phyloP scores from a whole-genome alignment of 2,888 invertebrate species.

The Orthosia gothica region DNA sequence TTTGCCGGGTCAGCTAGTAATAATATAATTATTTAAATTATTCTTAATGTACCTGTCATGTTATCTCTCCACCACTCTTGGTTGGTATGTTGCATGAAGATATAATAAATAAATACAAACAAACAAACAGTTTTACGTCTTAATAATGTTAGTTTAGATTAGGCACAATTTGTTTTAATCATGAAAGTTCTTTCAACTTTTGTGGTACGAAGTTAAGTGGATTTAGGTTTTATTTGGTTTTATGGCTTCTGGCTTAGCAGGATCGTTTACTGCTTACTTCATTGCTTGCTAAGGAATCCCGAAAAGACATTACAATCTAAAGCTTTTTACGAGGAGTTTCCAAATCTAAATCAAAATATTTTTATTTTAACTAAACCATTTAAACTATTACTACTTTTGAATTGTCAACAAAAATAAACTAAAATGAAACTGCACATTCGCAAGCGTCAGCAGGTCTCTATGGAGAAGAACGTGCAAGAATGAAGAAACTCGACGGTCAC shows the following conservation, averaged over 20 bases:
- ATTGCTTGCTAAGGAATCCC: conserved; percentile 2
- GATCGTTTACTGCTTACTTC: conserved; percentile 34
- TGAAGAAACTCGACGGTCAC: too few relatives aligned
- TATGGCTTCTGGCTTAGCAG: conserved; percentile 51
- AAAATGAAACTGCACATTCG: too few relatives aligned
- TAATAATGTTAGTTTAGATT: background rate
- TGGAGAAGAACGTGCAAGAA: too few relatives aligned
- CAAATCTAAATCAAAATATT: background rate
- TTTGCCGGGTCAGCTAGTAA: too few relatives aligned
- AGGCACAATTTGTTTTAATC: conserved; percentile 14
- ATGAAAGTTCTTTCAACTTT: conserved; percentile 49
- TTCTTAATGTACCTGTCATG: too few relatives aligned
- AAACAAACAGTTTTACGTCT: background rate
- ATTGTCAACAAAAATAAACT: too few relatives aligned
- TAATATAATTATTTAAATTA: too few relatives aligned
- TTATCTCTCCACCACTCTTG: too few relatives aligned
- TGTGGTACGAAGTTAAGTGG: conserved; percentile 48
- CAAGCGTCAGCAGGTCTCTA: too few relatives aligned
- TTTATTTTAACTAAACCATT: too few relatives aligned
- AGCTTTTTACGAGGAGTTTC: background rate
- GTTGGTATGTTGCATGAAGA: too few relatives aligned
- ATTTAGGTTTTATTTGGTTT: conserved; percentile 38
- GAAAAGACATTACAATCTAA: background rate
- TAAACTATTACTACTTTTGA: too few relatives aligned
- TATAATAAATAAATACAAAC: background rate